These are phyloP conservation scores for Peromyscus polionotus DNA, from an alignment of 2,113 vertebrate genomes.

Conservation along the genomic window DNA sequence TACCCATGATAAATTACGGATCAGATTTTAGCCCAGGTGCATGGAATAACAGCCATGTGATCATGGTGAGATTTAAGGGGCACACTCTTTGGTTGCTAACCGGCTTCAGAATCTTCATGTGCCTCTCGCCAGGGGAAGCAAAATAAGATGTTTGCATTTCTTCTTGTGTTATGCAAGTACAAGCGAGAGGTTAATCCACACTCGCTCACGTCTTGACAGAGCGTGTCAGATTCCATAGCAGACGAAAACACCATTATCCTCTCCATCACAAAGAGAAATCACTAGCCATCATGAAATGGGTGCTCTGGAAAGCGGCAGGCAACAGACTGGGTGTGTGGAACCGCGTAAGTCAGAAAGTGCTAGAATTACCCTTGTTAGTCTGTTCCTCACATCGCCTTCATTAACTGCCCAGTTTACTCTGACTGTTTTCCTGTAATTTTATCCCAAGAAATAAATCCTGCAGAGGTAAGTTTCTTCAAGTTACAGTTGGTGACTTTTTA, in stretches of 20 bases:
- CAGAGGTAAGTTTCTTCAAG: slow-evolving; percentile 63
- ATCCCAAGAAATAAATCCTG: slow-evolving; percentile 54
- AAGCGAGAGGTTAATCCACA: background rate
- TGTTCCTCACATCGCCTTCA: background rate
- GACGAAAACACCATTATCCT: background rate
- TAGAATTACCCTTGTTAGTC: background rate
- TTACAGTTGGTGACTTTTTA: slow-evolving; percentile 50
- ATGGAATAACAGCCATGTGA: background rate
- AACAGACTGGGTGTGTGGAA: background rate
- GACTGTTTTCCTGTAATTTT: slow-evolving; percentile 38
- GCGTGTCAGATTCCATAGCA: background rate
- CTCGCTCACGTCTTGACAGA: background rate
- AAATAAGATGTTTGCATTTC: background rate
- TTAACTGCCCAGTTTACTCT: slow-evolving; percentile 43
- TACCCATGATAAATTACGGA: background rate
- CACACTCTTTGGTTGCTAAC: slow-evolving; percentile 21
- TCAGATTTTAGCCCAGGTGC: background rate
- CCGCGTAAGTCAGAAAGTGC: background rate
- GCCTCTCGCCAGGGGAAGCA: background rate
- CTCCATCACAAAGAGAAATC: slow-evolving; percentile 16
- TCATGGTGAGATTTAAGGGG: background rate
- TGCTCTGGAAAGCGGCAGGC: slow-evolving; percentile 7
- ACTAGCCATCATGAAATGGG: slow-evolving; percentile 5
- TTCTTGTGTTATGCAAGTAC: background rate
- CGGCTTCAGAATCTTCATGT: background rate